Base-by-base conservation (phyloP, 2,113 vertebrate species). In the Epinephelus moara region DNA sequence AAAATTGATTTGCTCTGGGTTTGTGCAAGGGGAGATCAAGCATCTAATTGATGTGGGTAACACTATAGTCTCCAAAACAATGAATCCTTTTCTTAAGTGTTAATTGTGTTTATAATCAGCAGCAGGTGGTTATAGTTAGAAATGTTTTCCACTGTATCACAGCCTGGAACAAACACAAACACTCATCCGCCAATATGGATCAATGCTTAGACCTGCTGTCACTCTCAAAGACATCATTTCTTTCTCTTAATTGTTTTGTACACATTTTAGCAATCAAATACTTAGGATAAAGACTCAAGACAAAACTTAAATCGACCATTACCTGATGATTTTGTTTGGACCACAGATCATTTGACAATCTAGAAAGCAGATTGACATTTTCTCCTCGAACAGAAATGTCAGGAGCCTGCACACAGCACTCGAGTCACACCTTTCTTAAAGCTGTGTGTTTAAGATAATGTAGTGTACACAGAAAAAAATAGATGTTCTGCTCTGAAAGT, bases 361-460 rank as follows among this genome's bases (percentile, higher is more conserved):
- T 5, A 18, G n/a, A 67, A 10, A 40, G 3, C 6, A 25, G 14
- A 25, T 6, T 45, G 13, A 45, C 12, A 23, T 37, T 63, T 8
- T 17, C 47, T 25, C 25, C 8, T 66, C 7, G 10, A 9, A 49
- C 25, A 47, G n/a, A 25, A 66, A 66, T 42, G 2, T 30, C 15
- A 17, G 19, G 5, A 25, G 40, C 42, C n/a, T 50, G 13, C 30
- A 21, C 17, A 30, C 17, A 68, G 2, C 6, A 37, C 33, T 37
- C 6, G 0, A 37, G 33, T 7, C 33, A 37, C 33, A 37, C 33
- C 5, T 37, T 37, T 37, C 33, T 45, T 11, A 45, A 45, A 45
- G 42, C 42, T 40, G 50, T 69, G 56, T 55, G 45, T 75, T 62
- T 49, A 19, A 50, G 52, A 81, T 56, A 55, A 55, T 18, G 45